Evolutionary conservation across 2,888 invertebrate species (phyloP), one percentile per base, ranked within the genome.

Genomic region (Papilio gigon): DNA sequence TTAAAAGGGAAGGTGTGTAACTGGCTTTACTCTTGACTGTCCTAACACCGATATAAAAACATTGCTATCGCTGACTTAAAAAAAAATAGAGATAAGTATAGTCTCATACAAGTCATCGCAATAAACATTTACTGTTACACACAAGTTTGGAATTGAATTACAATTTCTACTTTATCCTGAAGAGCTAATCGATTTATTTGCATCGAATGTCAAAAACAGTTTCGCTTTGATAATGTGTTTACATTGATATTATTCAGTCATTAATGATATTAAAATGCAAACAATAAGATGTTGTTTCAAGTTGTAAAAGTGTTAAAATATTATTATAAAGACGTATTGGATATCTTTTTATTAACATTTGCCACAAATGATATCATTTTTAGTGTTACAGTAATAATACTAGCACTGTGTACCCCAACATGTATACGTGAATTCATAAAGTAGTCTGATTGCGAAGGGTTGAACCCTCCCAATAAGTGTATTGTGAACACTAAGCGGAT

Each of bases 361-460:
- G 11, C 12, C 5, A 25, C 20, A 2, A 9, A 30, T 2, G 6
- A 27, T 27, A 30, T n/a, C n/a, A 47, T 33, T 44, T 17, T 35
- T 14, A 12, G 62, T 22, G 14, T 20, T 22, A 33, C 14, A 47
- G 33, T 62, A 17, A 33, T 14, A 50, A 33, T 22, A 47, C 20
- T 0, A 20, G 30, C 14, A 42, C 14, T 56, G 20, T 14, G 20
- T 47, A 56, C 35, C 35, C 35, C 35, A 35, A 30, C 25, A 65
- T 27, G 20, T 65, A 53, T 30, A 56, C 6, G 40, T 30, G 53
- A 20, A 30, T 33, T 44, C 37, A 35, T 35, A n/a, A 53, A 27
- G 27, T 22, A 4, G 50, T 42, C 61, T 61, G 60, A 60, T 69
- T 61, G 50, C 60, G 53, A 22, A 69, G 68, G 68, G 68, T 69